Percentiles rank a stretch among this genome's conserved stretches.
These are phyloP conservation scores for Ashinkailepas kermadecensis DNA, from an alignment of 2,888 invertebrate genomes.

Conservation along the genomic window DNA sequence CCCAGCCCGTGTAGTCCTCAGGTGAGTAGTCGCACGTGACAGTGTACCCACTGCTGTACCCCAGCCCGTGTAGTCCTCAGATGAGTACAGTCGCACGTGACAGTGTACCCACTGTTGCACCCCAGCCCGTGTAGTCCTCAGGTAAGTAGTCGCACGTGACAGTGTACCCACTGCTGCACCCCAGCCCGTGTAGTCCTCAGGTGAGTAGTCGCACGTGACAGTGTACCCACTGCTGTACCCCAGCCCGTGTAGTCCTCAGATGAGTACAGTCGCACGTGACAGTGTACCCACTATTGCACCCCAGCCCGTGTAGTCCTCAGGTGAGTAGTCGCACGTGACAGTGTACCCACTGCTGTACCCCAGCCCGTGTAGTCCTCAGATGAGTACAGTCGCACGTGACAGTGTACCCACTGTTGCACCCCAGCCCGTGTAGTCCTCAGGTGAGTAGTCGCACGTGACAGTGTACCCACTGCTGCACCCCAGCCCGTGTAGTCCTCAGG, in stretches of 20 bases:
- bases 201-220: no score
- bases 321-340: not conserved
- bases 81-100: not conserved
- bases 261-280: not conserved
- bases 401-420: not conserved
- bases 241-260: not conserved
- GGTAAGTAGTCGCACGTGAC: not conserved
- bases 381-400: no score
- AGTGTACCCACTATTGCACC: not conserved
- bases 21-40: no score
- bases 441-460: not conserved
- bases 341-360: not conserved
- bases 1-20: no score
- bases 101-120: not conserved
- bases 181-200: no score
- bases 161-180: not conserved
- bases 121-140: not conserved
- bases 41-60: not conserved
- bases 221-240: not conserved
- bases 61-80: not conserved
- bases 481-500: not conserved
- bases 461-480: not conserved
- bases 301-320: not conserved
- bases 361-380: no score
- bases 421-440: not conserved